phyloP scores from a whole-genome alignment of 2,797 vertebrate genomes.

The Clarias platycephalus region DNA sequence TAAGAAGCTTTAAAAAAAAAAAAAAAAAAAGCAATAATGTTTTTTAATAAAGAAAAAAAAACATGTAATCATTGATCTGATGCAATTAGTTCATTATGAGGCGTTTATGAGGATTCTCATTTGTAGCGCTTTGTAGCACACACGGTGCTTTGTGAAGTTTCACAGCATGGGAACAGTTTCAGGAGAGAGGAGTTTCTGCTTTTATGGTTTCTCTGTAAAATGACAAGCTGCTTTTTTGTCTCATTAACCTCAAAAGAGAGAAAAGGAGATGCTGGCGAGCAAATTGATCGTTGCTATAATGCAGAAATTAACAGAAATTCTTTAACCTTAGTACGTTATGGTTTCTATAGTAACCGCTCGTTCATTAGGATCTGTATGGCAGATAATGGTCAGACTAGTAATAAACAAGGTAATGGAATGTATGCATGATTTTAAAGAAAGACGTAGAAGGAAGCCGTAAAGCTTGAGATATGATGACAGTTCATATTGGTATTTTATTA shows the following conservation, averaged over 20 bases:
- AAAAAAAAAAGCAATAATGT: not conserved
- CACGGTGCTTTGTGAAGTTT: not conserved
- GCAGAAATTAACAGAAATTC: not conserved
- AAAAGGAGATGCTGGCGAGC: not conserved
- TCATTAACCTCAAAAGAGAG: conserved; percentile 14
- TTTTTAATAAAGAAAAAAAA: not conserved
- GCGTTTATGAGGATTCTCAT: not conserved
- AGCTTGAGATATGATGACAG: no score
- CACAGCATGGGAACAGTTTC: not conserved
- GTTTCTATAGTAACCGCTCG: conserved; percentile 1
- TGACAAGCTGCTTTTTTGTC: conserved; percentile 1
- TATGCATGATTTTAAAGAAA: not conserved
- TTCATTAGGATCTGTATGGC: not conserved
- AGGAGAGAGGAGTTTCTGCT: not conserved
- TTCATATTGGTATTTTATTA: no score
- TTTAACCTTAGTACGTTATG: not conserved
- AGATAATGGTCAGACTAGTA: not conserved
- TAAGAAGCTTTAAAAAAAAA: not conserved
- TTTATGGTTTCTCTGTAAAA: not conserved
- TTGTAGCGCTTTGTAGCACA: not conserved
- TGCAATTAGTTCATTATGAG: not conserved
- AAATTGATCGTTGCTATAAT: not conserved
- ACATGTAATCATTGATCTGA: not conserved
- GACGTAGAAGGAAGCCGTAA: not conserved
- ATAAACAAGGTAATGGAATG: no score